Conservation (phyloP, 2,113 vertebrate species). For the Sceloporus undulatus region DNA sequence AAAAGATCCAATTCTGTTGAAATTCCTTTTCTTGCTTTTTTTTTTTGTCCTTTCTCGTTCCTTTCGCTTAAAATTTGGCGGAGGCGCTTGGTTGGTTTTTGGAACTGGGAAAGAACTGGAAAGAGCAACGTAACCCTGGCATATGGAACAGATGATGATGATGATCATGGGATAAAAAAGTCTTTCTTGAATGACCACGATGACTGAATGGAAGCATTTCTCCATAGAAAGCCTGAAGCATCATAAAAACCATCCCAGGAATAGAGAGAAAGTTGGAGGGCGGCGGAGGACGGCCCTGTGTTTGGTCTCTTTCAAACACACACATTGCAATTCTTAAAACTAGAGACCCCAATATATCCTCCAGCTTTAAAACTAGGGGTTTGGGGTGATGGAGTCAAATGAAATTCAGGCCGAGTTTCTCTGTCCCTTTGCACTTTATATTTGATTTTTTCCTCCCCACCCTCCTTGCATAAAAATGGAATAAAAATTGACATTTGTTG, state of each 20-base stretch:
- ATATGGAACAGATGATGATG: background rate
- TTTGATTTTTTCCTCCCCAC: background rate
- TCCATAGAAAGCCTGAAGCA: no score
- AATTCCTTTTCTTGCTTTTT: no score
- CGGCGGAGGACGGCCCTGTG: background rate
- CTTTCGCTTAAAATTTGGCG: background rate
- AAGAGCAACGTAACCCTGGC: no score
- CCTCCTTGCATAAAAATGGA: background rate
- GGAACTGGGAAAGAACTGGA: background rate
- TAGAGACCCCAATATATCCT: no score
- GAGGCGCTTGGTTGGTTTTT: no score
- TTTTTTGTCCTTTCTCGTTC: no score
- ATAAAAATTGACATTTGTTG: background rate
- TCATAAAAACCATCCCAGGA: background rate
- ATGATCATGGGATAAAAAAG: background rate
- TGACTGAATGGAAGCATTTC: no score
- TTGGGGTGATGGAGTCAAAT: background rate
- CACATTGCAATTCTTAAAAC: no score
- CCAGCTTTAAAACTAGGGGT: background rate
- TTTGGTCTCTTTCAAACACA: no score
- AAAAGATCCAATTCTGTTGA: no score
- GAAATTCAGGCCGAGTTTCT: background rate
- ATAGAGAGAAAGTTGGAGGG: background rate
- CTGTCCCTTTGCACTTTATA: background rate
- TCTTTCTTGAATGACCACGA: no score